Evolutionary conservation across 2,797 vertebrate species (phyloP).

Genomic region (Steatocranus sp.): DNA sequence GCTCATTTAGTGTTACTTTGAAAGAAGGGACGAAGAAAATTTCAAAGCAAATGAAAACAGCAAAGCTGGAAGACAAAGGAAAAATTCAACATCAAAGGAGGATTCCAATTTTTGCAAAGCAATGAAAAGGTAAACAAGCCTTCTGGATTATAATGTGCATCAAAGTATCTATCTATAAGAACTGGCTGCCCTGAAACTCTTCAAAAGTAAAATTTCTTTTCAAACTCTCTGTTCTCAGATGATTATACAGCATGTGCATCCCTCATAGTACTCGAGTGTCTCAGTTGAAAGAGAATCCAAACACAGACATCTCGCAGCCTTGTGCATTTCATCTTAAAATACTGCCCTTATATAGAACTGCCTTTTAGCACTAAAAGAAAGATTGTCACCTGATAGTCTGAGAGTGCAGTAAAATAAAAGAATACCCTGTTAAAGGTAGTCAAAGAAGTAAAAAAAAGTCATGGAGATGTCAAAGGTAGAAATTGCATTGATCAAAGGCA

Average conservation of each 20-base stretch:
- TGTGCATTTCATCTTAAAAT: constrained; percentile 2
- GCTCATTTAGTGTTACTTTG: neutral
- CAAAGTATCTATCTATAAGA: neutral
- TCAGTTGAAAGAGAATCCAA: neutral
- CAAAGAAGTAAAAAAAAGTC: neutral
- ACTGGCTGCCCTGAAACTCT: neutral
- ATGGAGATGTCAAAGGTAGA: constrained; percentile 6
- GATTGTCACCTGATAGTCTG: neutral
- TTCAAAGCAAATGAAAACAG: neutral
- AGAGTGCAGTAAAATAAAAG: constrained; percentile 4
- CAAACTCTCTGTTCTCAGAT: neutral
- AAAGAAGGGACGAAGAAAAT: neutral
- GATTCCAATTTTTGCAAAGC: neutral
- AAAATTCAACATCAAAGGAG: neutral
- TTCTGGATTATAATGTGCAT: neutral
- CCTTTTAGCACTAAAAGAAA: neutral
- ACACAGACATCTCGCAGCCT: neutral
- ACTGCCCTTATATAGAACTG: neutral
- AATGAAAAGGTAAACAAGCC: neutral
- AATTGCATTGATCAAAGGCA: constrained; percentile 34
- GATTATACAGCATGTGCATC: neutral
- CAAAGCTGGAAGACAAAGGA: neutral
- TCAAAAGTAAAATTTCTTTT: neutral
- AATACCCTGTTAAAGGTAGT: neutral
- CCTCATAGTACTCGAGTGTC: neutral